A percentile compares a stretch with the other conserved stretches of the same genome.
phyloP scores from a whole-genome alignment of 2,113 vertebrate genomes.

The Eublepharis macularius region DNA sequence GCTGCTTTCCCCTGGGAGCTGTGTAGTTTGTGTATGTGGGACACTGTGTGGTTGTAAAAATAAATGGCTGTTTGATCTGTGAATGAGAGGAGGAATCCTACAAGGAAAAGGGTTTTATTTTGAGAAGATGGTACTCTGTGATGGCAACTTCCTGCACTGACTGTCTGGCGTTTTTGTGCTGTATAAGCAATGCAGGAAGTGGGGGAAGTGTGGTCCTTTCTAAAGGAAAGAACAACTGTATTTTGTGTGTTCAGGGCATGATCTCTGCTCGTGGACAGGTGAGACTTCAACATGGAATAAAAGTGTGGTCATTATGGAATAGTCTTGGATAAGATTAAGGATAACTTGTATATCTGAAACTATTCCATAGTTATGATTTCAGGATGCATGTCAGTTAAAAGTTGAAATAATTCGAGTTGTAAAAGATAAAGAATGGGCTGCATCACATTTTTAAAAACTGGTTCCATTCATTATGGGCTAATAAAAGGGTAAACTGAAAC shows the following conservation, averaged over 20 bases:
- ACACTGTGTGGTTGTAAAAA: neutral
- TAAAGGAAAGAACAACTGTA: neutral
- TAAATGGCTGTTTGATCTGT: neutral
- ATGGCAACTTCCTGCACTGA: neutral
- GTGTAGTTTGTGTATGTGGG: neutral
- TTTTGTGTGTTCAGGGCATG: neutral
- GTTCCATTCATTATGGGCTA: neutral
- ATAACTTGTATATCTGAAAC: neutral
- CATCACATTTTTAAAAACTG: neutral
- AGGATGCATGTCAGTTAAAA: neutral
- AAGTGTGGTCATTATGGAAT: neutral
- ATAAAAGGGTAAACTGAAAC: neutral
- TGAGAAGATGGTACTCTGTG: neutral
- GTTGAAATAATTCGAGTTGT: neutral
- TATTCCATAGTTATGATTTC: neutral
- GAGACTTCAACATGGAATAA: neutral
- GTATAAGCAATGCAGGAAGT: neutral
- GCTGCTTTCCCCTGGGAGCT: neutral
- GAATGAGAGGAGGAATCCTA: neutral
- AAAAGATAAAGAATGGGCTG: neutral
- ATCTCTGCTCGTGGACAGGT: neutral
- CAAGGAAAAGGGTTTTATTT: neutral
- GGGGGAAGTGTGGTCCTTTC: neutral
- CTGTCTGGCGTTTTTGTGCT: neutral
- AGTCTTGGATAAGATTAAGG: neutral